phyloP scores from a whole-genome alignment of 2,888 invertebrate genomes.

The Eupeodes luniger region DNA sequence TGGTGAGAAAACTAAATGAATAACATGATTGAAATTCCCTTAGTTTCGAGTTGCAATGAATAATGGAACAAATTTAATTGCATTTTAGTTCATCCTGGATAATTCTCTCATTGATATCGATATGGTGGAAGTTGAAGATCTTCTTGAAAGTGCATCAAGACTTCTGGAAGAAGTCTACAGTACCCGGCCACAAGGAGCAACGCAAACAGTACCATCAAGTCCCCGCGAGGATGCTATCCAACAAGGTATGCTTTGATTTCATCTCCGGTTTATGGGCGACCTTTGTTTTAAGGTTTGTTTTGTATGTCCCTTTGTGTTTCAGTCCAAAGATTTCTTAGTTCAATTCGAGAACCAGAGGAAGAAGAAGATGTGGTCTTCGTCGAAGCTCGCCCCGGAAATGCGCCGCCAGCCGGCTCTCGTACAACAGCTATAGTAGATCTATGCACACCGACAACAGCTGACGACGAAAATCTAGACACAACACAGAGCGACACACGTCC shows the following conservation, averaged over 20 bases:
- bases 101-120: constrained; percentile 62
- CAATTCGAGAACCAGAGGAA: constrained; percentile 50
- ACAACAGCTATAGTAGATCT: constrained; percentile 64
- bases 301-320: background rate
- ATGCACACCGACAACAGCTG: constrained; percentile 42
- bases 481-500: background rate
- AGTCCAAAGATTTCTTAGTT: constrained; percentile 64
- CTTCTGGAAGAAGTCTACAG: constrained; percentile 63
- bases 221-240: constrained; percentile 59
- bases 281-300: too few species aligned
- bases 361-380: constrained; percentile 75
- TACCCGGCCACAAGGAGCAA: constrained; percentile 24
- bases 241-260: constrained; percentile 31
- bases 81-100: background rate
- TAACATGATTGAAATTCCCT: too few species aligned
- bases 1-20: too few species aligned
- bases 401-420: constrained; percentile 45
- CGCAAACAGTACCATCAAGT: background rate
- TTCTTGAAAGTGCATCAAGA: constrained; percentile 56
- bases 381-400: constrained; percentile 62
- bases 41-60: too few species aligned
- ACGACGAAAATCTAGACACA: background rate
- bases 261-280: too few species aligned
- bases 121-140: constrained; percentile 58
- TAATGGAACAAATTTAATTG: background rate